Evolutionary conservation across 2,888 invertebrate species (phyloP).

Genomic region (Mycalesis mineus): DNA sequence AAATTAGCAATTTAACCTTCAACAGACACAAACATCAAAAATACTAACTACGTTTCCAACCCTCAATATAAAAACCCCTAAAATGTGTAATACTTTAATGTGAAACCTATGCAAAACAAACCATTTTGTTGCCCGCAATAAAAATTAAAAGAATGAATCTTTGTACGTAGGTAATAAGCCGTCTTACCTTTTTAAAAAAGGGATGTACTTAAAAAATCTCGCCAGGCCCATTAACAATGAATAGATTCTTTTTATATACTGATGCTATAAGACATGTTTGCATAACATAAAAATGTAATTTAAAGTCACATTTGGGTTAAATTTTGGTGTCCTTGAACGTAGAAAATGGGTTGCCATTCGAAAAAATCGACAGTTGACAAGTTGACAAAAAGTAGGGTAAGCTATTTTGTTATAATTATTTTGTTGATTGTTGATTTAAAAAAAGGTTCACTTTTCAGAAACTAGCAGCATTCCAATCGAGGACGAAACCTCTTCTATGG

Average conservation of each 20-base stretch:
- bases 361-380: slow-evolving; percentile 9
- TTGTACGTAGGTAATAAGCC: slow-evolving; percentile 18
- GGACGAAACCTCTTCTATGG: too few species aligned
- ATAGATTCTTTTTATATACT: slow-evolving; percentile 35
- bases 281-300: slow-evolving; percentile 44
- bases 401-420: not conserved
- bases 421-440: not conserved
- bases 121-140: slow-evolving; percentile 31
- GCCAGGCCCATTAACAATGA: slow-evolving; percentile 10
- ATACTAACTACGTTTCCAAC: not conserved
- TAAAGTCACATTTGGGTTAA: slow-evolving; percentile 9
- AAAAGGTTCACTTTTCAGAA: too few species aligned
- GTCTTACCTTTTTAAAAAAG: slow-evolving; percentile 26
- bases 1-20: too few species aligned
- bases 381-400: slow-evolving; percentile 9
- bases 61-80: not conserved
- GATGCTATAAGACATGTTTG: slow-evolving; percentile 42
- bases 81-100: not conserved
- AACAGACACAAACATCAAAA: too few species aligned
- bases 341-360: not conserved
- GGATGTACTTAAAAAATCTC: slow-evolving; percentile 26
- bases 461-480: too few species aligned
- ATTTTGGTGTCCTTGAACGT: slow-evolving; percentile 8
- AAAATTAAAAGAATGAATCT: slow-evolving; percentile 26
- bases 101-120: not conserved